These are phyloP conservation scores for Probosciger aterrimus DNA, from an alignment of 2,113 vertebrate species.

Conservation along the genomic window DNA sequence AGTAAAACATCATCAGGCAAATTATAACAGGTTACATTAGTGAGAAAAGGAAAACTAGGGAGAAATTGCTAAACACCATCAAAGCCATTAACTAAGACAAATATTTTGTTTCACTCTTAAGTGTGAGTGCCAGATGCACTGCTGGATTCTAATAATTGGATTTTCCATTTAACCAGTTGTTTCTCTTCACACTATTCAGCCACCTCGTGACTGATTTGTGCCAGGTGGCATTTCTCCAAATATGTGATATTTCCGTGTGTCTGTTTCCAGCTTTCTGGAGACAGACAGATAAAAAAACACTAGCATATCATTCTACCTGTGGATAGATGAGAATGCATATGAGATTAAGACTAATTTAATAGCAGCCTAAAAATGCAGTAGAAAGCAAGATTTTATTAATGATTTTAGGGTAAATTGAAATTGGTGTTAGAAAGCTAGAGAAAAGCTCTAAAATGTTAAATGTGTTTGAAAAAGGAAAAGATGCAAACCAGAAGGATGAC, in stretches of 20 bases:
- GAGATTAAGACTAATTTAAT: slow-evolving; percentile 2
- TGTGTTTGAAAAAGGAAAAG: not conserved
- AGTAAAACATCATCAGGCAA: not conserved
- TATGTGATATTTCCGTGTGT: slow-evolving; percentile 56
- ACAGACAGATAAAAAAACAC: slow-evolving; percentile 60
- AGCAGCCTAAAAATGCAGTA: not conserved
- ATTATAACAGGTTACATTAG: not conserved
- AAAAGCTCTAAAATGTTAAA: not conserved
- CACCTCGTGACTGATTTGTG: slow-evolving; percentile 49
- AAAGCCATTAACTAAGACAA: slow-evolving; percentile 10
- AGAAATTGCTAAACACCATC: not conserved
- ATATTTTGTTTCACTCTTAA: slow-evolving; percentile 37
- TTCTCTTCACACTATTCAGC: slow-evolving; percentile 40
- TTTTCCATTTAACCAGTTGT: slow-evolving; percentile 56
- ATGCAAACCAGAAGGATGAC: not conserved
- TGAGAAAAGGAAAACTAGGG: not conserved
- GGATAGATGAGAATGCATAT: not conserved
- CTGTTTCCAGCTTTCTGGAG: slow-evolving; percentile 65
- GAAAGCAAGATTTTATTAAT: not conserved
- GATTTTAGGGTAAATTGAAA: not conserved
- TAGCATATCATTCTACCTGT: slow-evolving; percentile 37
- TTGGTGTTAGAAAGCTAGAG: not conserved
- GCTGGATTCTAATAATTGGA: slow-evolving; percentile 31
- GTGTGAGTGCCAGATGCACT: not conserved
- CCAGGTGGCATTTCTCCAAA: slow-evolving; percentile 68